Conservation (phyloP, 2,888 invertebrate species). For the Cheilosia vulpina region DNA sequence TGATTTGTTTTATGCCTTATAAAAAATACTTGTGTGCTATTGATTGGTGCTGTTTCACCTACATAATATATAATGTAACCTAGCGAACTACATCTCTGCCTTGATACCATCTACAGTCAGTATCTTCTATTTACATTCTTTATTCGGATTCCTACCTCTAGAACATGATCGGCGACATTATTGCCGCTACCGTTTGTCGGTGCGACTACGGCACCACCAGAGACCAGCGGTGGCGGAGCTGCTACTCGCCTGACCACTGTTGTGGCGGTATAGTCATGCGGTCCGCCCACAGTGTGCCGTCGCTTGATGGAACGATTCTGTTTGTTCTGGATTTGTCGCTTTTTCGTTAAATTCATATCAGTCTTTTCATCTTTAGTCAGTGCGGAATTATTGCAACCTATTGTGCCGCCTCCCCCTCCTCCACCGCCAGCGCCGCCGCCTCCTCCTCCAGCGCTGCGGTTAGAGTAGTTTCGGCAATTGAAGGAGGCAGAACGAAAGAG, state of each 20-base stretch:
- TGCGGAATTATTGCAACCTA: slow-evolving; percentile 78
- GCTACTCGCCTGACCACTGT: slow-evolving; percentile 58
- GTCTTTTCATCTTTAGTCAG: slow-evolving; percentile 90
- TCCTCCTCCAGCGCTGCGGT: slow-evolving; percentile 82
- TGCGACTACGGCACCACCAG: slow-evolving; percentile 56
- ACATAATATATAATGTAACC: slow-evolving; percentile 16
- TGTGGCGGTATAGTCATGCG: slow-evolving; percentile 88
- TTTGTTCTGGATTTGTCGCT: slow-evolving; percentile 86
- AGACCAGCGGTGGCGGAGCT: slow-evolving; percentile 70
- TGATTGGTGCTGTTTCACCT: slow-evolving; percentile 37
- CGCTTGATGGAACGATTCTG: slow-evolving; percentile 89
- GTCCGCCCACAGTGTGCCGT: slow-evolving; percentile 96
- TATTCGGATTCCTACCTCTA: slow-evolving; percentile 83
- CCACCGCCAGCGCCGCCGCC: slow-evolving; percentile 76
- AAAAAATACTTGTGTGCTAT: slow-evolving; percentile 52
- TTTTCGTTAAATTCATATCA: slow-evolving; percentile 91
- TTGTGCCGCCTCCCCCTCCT: slow-evolving; percentile 58
- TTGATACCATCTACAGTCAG: slow-evolving; percentile 75
- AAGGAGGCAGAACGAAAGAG: slow-evolving; percentile 83
- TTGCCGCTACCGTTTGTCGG: slow-evolving; percentile 78
- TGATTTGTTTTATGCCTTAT: slow-evolving; percentile 42
- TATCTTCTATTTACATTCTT: slow-evolving; percentile 82
- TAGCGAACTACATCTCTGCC: slow-evolving; percentile 31
- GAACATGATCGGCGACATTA: slow-evolving; percentile 80
- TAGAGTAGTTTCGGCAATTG: slow-evolving; percentile 83